Evolutionary conservation across 2,113 vertebrate species (phyloP).

Genomic region (Apus apus): DNA sequence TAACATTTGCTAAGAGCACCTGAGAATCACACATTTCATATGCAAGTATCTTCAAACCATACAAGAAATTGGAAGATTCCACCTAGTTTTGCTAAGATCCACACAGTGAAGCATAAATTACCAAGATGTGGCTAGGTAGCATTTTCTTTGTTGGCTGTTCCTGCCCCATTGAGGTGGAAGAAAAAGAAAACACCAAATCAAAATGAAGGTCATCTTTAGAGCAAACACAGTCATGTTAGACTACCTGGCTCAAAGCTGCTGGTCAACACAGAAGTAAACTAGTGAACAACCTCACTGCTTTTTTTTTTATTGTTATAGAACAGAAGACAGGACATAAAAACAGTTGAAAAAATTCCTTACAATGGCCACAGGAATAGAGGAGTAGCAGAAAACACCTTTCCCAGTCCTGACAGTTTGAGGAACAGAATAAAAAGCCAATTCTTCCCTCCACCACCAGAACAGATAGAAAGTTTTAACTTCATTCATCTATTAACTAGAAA

Average conservation of each 20-base stretch:
- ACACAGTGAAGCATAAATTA: background rate
- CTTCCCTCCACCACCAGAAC: background rate
- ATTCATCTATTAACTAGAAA: background rate
- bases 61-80: background rate
- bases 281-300: background rate
- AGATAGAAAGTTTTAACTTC: background rate
- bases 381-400: background rate
- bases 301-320: background rate
- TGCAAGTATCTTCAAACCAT: background rate
- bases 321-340: background rate
- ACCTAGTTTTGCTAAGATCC: background rate
- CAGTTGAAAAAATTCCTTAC: background rate
- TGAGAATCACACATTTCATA: background rate
- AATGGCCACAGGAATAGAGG: background rate
- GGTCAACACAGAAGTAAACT: background rate
- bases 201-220: background rate
- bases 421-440: background rate
- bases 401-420: background rate
- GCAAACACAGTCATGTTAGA: background rate
- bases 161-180: background rate
- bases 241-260: background rate
- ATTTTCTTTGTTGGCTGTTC: background rate
- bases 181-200: background rate
- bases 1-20: background rate
- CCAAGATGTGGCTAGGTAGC: background rate